Evolutionary conservation across 1,140 invertebrate genomes (phyloP).

Genomic region (Eciton burchellii): DNA sequence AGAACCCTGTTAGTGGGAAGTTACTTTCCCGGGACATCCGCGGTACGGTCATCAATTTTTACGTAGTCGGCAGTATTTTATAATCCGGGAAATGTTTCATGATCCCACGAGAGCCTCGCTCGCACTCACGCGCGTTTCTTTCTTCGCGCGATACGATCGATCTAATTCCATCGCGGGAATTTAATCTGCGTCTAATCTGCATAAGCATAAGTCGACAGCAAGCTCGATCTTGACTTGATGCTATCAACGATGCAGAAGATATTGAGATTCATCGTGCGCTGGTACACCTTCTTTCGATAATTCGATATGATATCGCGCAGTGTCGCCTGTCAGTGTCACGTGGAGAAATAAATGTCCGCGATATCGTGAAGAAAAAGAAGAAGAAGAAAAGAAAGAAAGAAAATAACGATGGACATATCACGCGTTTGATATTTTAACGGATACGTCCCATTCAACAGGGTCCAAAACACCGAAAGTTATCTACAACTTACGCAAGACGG

Average conservation of each 20-base stretch:
- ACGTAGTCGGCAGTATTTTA: neutral
- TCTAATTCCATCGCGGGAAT: neutral
- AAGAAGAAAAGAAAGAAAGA: too few species aligned
- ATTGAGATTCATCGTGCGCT: neutral
- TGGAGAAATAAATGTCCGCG: conserved; percentile 22
- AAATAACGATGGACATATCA: conserved; percentile 1
- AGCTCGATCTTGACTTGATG: neutral
- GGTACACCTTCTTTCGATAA: neutral
- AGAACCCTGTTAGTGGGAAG: conserved; percentile 28
- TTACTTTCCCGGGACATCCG: neutral
- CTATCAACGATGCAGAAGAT: neutral
- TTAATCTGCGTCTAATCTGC: neutral
- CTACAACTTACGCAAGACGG: neutral
- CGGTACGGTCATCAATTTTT: neutral
- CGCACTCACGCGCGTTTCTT: too few species aligned
- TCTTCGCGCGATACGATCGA: neutral
- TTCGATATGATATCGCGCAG: neutral
- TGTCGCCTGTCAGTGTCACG: neutral
- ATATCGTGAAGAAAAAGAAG: conserved; percentile 11
- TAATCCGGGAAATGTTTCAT: neutral
- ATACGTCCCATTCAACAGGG: neutral
- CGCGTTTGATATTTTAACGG: conserved; percentile 20
- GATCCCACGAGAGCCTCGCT: neutral
- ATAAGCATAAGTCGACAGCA: neutral
- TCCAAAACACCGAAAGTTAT: conserved; percentile 31